phyloP scores from a whole-genome alignment of 2,888 invertebrate species.

The Ochropleura plecta region DNA sequence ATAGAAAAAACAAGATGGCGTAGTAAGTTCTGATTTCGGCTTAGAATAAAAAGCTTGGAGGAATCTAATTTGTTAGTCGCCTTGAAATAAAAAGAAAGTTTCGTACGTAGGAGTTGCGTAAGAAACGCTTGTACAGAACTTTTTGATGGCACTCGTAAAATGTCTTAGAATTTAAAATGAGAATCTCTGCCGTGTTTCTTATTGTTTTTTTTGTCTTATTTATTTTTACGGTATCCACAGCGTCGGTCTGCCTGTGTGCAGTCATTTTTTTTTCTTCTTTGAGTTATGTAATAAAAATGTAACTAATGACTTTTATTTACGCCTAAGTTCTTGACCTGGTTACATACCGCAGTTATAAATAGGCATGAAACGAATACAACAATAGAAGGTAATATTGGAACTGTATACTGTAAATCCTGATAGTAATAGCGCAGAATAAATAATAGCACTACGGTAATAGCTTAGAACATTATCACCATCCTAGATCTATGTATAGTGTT shows the following conservation, averaged over 20 bases:
- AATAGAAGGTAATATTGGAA: conserved; percentile 23
- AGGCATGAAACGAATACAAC: conserved; percentile 11
- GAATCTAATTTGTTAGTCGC: conserved; percentile 1
- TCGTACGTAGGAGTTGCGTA: conserved; percentile 18
- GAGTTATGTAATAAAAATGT: conserved; percentile 6
- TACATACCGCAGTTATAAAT: conserved; percentile 27
- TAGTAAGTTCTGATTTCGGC: not conserved
- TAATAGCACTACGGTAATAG: not conserved
- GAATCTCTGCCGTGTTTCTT: not conserved
- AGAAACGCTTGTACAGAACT: conserved; percentile 19
- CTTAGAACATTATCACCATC: conserved; percentile 29
- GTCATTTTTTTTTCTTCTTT: not conserved
- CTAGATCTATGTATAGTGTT: conserved; percentile 37
- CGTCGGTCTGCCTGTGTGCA: not conserved
- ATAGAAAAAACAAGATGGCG: not conserved
- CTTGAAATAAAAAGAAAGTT: conserved; percentile 27
- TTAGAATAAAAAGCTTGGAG: not conserved
- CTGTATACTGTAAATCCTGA: conserved; percentile 39
- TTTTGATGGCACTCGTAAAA: conserved; percentile 42
- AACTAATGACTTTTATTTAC: conserved; percentile 20
- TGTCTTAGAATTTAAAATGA: conserved; percentile 40
- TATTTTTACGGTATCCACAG: not conserved
- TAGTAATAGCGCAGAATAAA: not conserved
- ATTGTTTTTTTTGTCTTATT: conserved; percentile 9
- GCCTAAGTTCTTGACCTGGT: conserved; percentile 43